phyloP scores from a whole-genome alignment of 2,888 invertebrate genomes.

The Rotaria magnacalcarata region DNA sequence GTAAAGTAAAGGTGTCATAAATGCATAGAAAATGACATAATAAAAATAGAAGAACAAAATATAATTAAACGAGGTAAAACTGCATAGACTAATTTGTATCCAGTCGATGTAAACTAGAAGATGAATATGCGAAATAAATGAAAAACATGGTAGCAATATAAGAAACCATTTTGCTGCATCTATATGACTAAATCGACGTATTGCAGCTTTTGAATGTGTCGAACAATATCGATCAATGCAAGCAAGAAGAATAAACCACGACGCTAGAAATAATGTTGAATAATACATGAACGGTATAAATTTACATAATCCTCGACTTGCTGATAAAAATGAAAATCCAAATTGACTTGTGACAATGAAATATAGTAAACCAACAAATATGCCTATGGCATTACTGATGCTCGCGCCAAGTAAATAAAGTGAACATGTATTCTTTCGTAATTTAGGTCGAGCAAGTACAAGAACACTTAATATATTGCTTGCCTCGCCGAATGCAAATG shows the following conservation, averaged over 20 bases:
- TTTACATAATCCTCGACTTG: background rate
- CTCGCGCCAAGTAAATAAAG: background rate
- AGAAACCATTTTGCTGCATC: background rate
- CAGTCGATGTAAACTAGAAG: background rate
- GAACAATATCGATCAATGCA: constrained; percentile 27
- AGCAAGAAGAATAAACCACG: background rate
- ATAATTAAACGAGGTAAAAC: background rate
- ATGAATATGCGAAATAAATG: background rate
- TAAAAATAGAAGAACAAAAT: background rate
- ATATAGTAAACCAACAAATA: background rate
- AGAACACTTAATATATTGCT: background rate
- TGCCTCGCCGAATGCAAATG: background rate
- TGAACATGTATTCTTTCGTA: background rate
- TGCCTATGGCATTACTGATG: background rate
- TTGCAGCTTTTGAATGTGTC: background rate
- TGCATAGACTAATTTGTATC: background rate
- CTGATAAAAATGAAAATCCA: background rate
- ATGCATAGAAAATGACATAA: background rate
- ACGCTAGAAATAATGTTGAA: background rate
- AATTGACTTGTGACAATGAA: background rate
- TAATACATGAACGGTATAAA: background rate
- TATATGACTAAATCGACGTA: constrained; percentile 7
- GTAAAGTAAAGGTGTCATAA: background rate
- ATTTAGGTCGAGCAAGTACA: background rate
- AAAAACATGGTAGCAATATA: background rate